Base-by-base conservation (phyloP, 53 echinoderm and acorn worm species). In the Antedon mediterranea region DNA sequence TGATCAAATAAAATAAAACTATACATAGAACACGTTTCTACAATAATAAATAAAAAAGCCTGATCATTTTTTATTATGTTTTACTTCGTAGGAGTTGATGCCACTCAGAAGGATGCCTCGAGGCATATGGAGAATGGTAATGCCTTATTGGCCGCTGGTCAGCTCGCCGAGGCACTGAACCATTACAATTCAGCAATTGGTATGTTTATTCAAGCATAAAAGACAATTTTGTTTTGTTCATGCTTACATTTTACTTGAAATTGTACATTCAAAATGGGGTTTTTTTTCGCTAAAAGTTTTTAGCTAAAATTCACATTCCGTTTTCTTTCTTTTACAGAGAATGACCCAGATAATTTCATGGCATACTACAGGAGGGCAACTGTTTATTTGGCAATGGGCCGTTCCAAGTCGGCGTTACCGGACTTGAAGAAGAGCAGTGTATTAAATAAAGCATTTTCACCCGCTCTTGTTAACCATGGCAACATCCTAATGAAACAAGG, bases 111-210 rank as follows among this genome's bases (percentile, higher is more conserved):
- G 75, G 87, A 95, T 31, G 83, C 87, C 7, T 85, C 83, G 78
- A 74, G 81, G 43, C 81, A 81, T 43, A 79, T 95, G 74, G 89
- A 95, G 77, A 76, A 82, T 37, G 95, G 91, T 30, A 95, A 95
- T 71, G 85, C 89, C 0, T 71, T 95, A n/a, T 32, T 95, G 30
- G 95, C 89, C 74, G 91, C 91, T 34, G 95, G 95, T 1, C 95
- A 95, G 71, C 83, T 95, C 14, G 91, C 89, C 0, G 95, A 95
- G 82, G 95, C 95, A 43, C 82, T 95, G 28, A 77, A 89, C 43
- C 95, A 95, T 80, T 95, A 89, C 81, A 95, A 87, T 83, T 77
- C 87, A 31, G 95, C 95, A 30, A 91, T 95, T 77, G 91, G 95
- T 95, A 85, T 87, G 91, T 57, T 0, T 1, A 31, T 3, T n/a